Evolutionary conservation across 2,113 vertebrate species (phyloP).

Genomic region (Microcebus murinus): DNA sequence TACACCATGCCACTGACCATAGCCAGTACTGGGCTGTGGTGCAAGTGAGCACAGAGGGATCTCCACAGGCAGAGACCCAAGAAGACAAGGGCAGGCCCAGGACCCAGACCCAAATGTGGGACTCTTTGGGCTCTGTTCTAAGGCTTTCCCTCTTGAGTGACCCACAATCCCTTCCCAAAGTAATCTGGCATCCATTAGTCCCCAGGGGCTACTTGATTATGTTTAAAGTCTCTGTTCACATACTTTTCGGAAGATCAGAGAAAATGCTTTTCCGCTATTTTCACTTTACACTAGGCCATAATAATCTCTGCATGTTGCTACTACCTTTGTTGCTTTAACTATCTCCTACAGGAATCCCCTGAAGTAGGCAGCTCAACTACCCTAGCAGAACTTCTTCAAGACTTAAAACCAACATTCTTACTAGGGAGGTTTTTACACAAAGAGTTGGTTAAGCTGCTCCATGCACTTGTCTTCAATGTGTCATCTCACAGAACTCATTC

Average conservation of each 20-base stretch:
- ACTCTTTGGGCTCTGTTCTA: not conserved
- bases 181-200: not conserved
- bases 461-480: too few species aligned
- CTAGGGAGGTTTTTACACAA: not conserved
- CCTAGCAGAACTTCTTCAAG: not conserved
- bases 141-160: not conserved
- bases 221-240: not conserved
- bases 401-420: not conserved
- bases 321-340: not conserved
- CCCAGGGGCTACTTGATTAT: not conserved
- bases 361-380: not conserved
- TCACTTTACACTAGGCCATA: not conserved
- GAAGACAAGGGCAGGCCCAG: not conserved
- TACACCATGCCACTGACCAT: not conserved
- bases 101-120: not conserved
- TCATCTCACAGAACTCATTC: not conserved
- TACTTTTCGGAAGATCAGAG: not conserved
- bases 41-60: not conserved
- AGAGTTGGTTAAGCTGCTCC: not conserved
- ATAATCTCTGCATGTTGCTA: not conserved
- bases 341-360: not conserved
- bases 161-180: not conserved
- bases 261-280: not conserved
- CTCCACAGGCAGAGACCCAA: not conserved
- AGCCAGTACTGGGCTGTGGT: not conserved